These are phyloP conservation scores for Philaethria dido DNA, from an alignment of 2,888 invertebrate genomes.

Conservation along the genomic window DNA sequence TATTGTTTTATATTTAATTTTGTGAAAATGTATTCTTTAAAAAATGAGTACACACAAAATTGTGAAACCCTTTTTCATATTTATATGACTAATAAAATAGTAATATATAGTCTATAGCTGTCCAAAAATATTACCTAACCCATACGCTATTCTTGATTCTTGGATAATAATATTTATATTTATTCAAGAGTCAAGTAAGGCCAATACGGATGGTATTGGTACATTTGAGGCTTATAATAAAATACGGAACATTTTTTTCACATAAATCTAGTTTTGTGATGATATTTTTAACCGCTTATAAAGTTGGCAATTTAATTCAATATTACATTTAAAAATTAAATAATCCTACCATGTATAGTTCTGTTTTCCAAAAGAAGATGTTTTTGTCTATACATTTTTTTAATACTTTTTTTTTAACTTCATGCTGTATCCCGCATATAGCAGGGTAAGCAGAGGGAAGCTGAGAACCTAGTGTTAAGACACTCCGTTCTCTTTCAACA, in stretches of 20 bases:
- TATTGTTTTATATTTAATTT: no score
- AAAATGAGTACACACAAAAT: conserved; percentile 7
- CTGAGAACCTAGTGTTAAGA: no score
- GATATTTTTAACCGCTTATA: background rate
- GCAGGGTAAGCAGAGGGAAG: no score
- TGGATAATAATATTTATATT: conserved; percentile 37
- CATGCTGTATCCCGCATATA: no score
- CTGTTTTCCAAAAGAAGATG: no score
- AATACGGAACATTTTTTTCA: background rate
- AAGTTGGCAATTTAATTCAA: background rate
- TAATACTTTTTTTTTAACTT: background rate
- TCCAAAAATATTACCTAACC: conserved; percentile 41
- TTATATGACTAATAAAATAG: conserved; percentile 43
- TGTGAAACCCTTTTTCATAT: conserved; percentile 37
- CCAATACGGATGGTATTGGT: conserved; percentile 30
- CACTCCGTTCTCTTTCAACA: no score
- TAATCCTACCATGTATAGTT: no score
- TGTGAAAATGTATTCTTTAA: background rate
- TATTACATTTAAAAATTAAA: background rate
- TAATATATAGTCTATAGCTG: conserved; percentile 46
- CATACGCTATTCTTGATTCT: conserved; percentile 35
- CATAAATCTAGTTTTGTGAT: background rate
- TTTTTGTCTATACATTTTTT: no score
- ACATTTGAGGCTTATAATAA: conserved; percentile 18
- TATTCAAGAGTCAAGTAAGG: conserved; percentile 37